Evolutionary conservation across 2,888 invertebrate species (phyloP), one percentile per base, ranked within the genome.

Genomic region (Celastrina argiolus): DNA sequence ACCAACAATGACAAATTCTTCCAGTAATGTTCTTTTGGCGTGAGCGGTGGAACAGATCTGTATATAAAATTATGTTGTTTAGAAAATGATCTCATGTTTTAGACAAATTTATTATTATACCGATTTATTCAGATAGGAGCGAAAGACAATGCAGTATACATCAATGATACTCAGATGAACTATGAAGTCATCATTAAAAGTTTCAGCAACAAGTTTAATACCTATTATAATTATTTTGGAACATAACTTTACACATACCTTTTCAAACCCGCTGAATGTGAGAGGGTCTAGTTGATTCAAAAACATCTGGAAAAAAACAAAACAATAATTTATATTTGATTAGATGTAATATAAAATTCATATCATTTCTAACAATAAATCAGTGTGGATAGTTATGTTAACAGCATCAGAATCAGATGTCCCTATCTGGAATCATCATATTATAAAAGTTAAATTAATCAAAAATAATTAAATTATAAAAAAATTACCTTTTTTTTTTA

Each of bases 81-180:
- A 26, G 4, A 51, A 22, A 51, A 22, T 22, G 1, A 8, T 51
- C 16, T 12, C 16, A 10, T 18, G 18, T 7, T 51, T 51, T 16
- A 22, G 12, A 10, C 5, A 22, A 26, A 22, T 14, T 12, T 1
- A 5, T 22, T 51, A 2, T 2, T 22, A 5, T 36, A 12, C 10
- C 10, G 12, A 4, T 22, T 51, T 22, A 22, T 51, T 92, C 92
- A 92, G 92, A 87, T 92, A 92, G 92, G 92, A 91, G 78, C 78
- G 78, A 79, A 79, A 79, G 78, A 79, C 77, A 78, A 69, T 70
- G 66, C 56, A 64, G 63, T 67, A 69, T 74, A 73, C 78, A 79
- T 78, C 79, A 79, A 71, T 68, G 71, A 10, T 64, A 69, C 65
- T 80, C 80, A 80, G 80, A 74, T 79, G 80, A 80, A 80, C 80